phyloP scores from a whole-genome alignment of 2,888 invertebrate species.

The Schrankia costaestrigalis region DNA sequence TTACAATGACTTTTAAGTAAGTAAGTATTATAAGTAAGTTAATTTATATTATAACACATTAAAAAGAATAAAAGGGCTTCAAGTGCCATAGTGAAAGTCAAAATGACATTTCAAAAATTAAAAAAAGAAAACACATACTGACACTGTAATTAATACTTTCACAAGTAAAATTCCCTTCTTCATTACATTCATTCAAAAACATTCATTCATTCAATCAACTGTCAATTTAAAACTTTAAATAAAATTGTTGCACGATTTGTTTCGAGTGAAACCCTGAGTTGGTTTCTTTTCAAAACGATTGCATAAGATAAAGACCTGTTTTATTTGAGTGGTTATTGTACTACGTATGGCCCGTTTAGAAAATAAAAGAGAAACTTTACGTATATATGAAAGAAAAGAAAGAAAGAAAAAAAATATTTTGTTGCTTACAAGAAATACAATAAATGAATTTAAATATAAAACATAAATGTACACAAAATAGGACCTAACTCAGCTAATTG shows the following conservation, averaged over 20 bases:
- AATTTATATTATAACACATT: too few relatives aligned
- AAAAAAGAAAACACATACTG: background rate
- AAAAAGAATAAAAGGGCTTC: too few relatives aligned
- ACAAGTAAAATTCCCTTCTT: background rate
- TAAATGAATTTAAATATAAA: too few relatives aligned
- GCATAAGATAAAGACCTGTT: conserved; percentile 32
- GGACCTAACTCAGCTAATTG: too few relatives aligned
- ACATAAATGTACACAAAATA: too few relatives aligned
- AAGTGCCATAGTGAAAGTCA: too few relatives aligned
- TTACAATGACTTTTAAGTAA: too few relatives aligned
- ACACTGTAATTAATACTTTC: conserved; percentile 3
- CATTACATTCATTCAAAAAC: background rate
- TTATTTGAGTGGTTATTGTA: conserved; percentile 28
- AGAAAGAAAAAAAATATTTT: background rate
- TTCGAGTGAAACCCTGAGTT: conserved; percentile 30
- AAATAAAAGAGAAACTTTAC: conserved; percentile 21
- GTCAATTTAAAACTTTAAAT: conserved; percentile 11
- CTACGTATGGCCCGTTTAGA: conserved; percentile 27
- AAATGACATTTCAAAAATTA: background rate
- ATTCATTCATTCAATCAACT: conserved; percentile 8
- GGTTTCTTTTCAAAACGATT: conserved; percentile 31
- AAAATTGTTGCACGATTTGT: conserved; percentile 19
- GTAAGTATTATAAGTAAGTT: too few relatives aligned
- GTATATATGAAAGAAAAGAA: background rate
- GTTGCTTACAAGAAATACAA: too few relatives aligned